A percentile compares a stretch with the other conserved stretches of the same genome.
Evolutionary conservation across 2,888 invertebrate genomes (phyloP).

Genomic region (Elegia similella): DNA sequence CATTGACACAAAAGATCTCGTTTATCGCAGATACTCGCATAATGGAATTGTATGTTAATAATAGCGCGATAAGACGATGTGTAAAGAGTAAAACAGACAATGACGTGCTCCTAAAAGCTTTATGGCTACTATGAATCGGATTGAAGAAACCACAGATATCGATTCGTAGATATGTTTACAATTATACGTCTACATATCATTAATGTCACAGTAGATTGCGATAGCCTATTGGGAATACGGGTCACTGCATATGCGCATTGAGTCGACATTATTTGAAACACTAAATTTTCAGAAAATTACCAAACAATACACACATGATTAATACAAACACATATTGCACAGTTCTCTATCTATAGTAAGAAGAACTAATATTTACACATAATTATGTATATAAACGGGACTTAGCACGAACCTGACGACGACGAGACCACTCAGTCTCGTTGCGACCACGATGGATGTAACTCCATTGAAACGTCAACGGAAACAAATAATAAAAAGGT

Average conservation of each 20-base stretch:
- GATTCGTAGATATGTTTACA: conserved; percentile 27
- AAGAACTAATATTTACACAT: too few species aligned
- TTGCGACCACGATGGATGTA: too few species aligned
- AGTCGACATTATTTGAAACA: conserved; percentile 22
- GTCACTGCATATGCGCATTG: conserved; percentile 65
- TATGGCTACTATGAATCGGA: conserved; percentile 6
- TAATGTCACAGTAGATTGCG: conserved; percentile 67
- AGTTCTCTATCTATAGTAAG: too few species aligned
- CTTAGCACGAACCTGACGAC: too few species aligned
- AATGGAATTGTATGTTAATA: conserved; percentile 1
- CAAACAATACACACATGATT: neutral
- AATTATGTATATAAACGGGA: too few species aligned
- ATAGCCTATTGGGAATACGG: conserved; percentile 70
- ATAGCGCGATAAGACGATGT: neutral
- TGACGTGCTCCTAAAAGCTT: neutral
- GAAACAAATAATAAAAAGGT: too few species aligned
- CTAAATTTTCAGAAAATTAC: neutral
- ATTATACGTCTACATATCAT: conserved; percentile 57
- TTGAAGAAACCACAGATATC: neutral
- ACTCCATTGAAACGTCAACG: too few species aligned
- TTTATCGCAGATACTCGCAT: conserved; percentile 1
- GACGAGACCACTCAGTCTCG: too few species aligned
- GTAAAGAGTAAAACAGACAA: conserved; percentile 1
- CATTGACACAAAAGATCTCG: neutral
- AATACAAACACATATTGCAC: too few species aligned